These are phyloP conservation scores for Dolichoris vasculosae DNA, from an alignment of 1,140 invertebrate genomes.

Conservation along the genomic window DNA sequence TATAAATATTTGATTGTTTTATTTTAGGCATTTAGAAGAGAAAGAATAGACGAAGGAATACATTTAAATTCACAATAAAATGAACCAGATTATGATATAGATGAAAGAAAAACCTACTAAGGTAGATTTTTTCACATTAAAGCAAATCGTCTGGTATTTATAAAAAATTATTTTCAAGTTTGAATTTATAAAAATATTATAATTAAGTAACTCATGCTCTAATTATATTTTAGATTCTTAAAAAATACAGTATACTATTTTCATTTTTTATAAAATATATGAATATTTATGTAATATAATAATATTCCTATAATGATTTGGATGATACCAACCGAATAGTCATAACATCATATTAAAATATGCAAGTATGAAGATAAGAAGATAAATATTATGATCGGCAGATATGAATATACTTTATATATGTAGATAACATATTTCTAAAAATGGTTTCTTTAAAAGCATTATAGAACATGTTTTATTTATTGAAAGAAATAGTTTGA, in stretches of 20 bases:
- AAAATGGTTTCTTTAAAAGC: too few relatives aligned
- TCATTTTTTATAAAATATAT: not conserved
- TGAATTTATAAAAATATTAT: not conserved
- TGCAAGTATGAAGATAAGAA: not conserved
- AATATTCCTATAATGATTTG: not conserved
- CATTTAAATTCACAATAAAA: not conserved
- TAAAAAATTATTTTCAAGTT: not conserved
- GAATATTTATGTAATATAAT: too few relatives aligned
- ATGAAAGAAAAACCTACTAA: not conserved
- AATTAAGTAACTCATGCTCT: not conserved
- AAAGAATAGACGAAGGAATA: slow-evolving; percentile 71
- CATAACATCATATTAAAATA: not conserved
- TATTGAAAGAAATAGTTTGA: not conserved
- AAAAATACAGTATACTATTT: not conserved
- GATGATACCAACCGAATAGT: not conserved
- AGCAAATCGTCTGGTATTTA: not conserved
- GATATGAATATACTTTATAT: too few relatives aligned
- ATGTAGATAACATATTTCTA: too few relatives aligned
- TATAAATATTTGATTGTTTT: slow-evolving; percentile 43
- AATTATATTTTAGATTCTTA: not conserved
- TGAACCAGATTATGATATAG: not conserved
- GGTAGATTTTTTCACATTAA: slow-evolving; percentile 17
- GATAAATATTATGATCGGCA: not conserved
- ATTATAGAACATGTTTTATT: not conserved
- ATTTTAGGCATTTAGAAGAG: slow-evolving; percentile 76